Conservation (phyloP, 2,888 invertebrate species). For the Thera britannica region DNA sequence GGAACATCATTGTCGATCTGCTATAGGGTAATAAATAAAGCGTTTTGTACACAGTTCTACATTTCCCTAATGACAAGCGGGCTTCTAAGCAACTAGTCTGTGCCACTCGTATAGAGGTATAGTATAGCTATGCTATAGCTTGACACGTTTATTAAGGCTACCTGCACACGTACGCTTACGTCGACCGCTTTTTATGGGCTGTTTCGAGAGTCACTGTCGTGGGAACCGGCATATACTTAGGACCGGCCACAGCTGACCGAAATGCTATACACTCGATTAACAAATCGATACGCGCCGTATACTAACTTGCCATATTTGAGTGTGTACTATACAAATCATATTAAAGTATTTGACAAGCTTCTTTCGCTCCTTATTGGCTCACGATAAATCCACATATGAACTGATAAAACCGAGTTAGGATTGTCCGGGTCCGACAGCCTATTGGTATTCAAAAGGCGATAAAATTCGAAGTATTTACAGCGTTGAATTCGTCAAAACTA, state of each 20-base stretch:
- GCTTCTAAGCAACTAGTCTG: constrained; percentile 48
- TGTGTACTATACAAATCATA: constrained; percentile 61
- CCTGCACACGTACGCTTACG: constrained; percentile 79
- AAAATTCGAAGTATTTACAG: constrained; percentile 44
- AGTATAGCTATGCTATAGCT: constrained; percentile 40
- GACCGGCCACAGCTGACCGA: constrained; percentile 81
- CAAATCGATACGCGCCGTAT: constrained; percentile 68
- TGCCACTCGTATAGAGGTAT: constrained; percentile 52
- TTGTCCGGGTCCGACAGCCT: not conserved
- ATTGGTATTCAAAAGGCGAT: constrained; percentile 7
- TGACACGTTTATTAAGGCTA: constrained; percentile 75
- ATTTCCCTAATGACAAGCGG: constrained; percentile 61
- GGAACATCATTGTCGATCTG: constrained; percentile 19
- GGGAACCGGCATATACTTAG: constrained; percentile 83
- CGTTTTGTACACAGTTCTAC: constrained; percentile 43
- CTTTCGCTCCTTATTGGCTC: constrained; percentile 59
- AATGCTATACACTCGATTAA: constrained; percentile 83
- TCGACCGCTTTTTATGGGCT: constrained; percentile 80
- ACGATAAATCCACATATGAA: constrained; percentile 48
- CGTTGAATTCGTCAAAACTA: constrained; percentile 70
- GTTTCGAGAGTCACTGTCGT: constrained; percentile 79
- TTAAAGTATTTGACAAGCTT: constrained; percentile 61
- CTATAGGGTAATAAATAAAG: constrained; percentile 45
- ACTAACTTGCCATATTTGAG: constrained; percentile 71
- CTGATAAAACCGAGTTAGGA: constrained; percentile 45